phyloP scores from a whole-genome alignment of 2,113 vertebrate species.

The Forbesichthys agassizii region DNA sequence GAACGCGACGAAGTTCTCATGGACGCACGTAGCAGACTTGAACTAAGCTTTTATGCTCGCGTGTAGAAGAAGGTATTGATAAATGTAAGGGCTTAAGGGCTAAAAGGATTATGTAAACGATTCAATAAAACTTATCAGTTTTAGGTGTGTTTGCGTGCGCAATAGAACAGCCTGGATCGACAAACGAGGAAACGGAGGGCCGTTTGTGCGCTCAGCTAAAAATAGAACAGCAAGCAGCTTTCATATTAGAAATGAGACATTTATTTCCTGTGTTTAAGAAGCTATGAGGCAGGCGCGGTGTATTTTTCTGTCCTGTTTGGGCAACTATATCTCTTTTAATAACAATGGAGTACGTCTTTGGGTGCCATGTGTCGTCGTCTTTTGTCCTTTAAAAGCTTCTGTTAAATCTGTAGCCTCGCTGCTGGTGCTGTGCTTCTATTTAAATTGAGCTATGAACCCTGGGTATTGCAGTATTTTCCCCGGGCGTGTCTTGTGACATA shows the following conservation, averaged over 20 bases:
- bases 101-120: conserved; percentile 59
- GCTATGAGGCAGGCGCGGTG: background rate
- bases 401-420: conserved; percentile 62
- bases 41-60: background rate
- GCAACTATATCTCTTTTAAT: background rate
- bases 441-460: conserved; percentile 67
- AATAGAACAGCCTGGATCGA: conserved; percentile 5
- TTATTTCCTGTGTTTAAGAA: background rate
- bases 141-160: background rate
- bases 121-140: conserved; percentile 46
- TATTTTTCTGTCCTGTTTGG: background rate
- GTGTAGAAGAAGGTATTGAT: conserved; percentile 31
- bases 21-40: background rate
- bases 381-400: conserved; percentile 69
- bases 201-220: conserved; percentile 9
- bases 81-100: conserved; percentile 55
- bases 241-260: background rate
- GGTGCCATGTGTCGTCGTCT: conserved; percentile 69
- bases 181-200: conserved; percentile 31
- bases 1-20: background rate
- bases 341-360: background rate
- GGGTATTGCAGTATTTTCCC: conserved; percentile 70
- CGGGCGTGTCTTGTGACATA: conserved; percentile 75
- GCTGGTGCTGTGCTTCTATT: conserved; percentile 48
- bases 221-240: conserved; percentile 22